phyloP scores from a whole-genome alignment of 2,888 invertebrate species.

The Cordilura impudica region DNA sequence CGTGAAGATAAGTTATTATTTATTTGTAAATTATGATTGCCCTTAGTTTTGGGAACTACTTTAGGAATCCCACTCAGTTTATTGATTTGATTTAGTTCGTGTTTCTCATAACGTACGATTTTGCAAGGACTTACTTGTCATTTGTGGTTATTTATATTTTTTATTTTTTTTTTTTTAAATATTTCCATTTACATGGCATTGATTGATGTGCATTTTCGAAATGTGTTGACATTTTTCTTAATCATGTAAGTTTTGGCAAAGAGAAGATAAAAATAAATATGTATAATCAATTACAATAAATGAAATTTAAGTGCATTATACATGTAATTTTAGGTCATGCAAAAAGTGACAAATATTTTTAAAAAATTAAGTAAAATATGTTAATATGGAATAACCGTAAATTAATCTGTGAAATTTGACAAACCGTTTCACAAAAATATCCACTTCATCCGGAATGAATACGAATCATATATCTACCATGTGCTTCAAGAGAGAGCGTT shows the following conservation, averaged over 20 bases:
- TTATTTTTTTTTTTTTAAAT: constrained; percentile 36
- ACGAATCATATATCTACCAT: no score
- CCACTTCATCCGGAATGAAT: no score
- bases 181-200: constrained; percentile 45
- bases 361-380: no score
- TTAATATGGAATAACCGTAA: no score
- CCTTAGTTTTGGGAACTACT: constrained; percentile 39
- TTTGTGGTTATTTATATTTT: constrained; percentile 61
- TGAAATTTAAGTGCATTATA: constrained; percentile 42
- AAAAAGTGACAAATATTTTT: background rate
- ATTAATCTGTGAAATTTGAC: no score
- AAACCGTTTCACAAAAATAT: no score
- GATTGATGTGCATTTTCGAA: constrained; percentile 60
- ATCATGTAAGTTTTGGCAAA: constrained; percentile 53
- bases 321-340: constrained; percentile 42
- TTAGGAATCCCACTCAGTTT: constrained; percentile 21
- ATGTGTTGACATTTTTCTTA: constrained; percentile 63
- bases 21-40: constrained; percentile 53
- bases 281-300: constrained; percentile 51
- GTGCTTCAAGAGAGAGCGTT: no score
- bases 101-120: constrained; percentile 53
- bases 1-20: constrained; percentile 12
- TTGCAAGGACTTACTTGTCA: constrained; percentile 61
- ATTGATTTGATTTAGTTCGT: constrained; percentile 43
- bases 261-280: constrained; percentile 30